Conservation (phyloP, 2,888 invertebrate species). For the Thymelicus lineola region DNA sequence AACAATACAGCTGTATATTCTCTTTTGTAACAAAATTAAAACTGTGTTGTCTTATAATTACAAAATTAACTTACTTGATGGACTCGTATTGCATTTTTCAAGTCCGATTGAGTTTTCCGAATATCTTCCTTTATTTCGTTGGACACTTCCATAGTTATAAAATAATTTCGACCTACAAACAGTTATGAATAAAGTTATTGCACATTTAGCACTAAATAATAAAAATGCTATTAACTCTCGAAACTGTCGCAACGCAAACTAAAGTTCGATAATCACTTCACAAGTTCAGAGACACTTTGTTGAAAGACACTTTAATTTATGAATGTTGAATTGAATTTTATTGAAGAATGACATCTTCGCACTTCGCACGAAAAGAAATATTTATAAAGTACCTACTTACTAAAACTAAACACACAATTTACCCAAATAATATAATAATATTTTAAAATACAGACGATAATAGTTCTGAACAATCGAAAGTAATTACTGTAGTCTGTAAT, state of each 20-base stretch:
- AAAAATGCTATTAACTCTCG: conserved; percentile 6
- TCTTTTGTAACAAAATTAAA: neutral
- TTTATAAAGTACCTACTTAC: too few relatives aligned
- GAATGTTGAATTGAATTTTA: neutral
- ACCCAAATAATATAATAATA: too few relatives aligned
- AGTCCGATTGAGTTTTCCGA: conserved; percentile 84
- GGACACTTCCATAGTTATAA: conserved; percentile 83
- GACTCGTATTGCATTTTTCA: conserved; percentile 86
- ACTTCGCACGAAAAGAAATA: too few relatives aligned
- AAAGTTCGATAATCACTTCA: conserved; percentile 10
- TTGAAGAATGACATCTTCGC: neutral
- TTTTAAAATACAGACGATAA: too few relatives aligned
- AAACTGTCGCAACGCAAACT: conserved; percentile 10
- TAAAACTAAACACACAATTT: too few relatives aligned
- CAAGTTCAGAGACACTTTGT: conserved; percentile 6
- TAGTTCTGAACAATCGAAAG: too few relatives aligned
- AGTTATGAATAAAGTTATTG: neutral
- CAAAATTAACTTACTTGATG: conserved; percentile 82
- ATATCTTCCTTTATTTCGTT: conserved; percentile 87
- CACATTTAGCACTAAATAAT: conserved; percentile 12
- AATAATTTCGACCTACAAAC: neutral
- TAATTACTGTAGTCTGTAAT: too few relatives aligned
- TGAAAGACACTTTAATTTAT: too few relatives aligned
- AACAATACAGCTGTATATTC: conserved; percentile 32
- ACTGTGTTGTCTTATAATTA: neutral